Evolutionary conservation across 2,797 vertebrate genomes (phyloP).

Genomic region (Eremophila alpestris): DNA sequence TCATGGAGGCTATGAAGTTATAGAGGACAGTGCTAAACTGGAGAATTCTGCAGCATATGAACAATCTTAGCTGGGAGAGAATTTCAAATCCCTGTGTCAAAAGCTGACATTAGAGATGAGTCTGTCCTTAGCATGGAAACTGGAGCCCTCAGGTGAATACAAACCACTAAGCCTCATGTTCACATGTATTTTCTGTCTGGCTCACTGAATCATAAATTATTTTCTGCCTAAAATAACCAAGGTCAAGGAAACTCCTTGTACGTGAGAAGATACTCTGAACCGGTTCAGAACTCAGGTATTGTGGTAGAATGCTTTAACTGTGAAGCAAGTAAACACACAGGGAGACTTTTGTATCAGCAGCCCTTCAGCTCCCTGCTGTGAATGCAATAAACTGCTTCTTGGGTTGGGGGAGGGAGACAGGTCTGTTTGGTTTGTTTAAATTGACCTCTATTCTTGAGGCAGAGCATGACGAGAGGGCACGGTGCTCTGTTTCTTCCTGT

Average conservation of each 20-base stretch:
- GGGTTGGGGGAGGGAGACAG: accelerated
- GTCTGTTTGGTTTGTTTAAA: not conserved
- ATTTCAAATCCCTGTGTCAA: not conserved
- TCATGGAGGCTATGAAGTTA: not conserved
- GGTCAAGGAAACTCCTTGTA: not conserved
- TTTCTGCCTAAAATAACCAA: conserved; percentile 3
- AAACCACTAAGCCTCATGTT: not conserved
- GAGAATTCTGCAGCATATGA: not conserved
- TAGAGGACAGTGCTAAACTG: not conserved
- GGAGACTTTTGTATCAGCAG: not conserved
- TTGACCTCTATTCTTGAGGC: not conserved
- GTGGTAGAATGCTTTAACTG: not conserved
- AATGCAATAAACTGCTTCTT: not conserved
- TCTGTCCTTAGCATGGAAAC: not conserved
- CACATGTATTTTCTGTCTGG: not conserved
- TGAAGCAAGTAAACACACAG: not conserved
- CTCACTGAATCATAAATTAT: not conserved
- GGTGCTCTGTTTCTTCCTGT: not conserved
- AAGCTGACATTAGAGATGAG: not conserved
- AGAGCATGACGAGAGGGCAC: accelerated
- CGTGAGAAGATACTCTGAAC: not conserved
- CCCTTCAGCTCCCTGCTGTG: not conserved
- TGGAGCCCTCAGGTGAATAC: not conserved
- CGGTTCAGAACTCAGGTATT: not conserved
- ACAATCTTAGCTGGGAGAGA: not conserved